phyloP scores from a whole-genome alignment of 2,888 invertebrate genomes.

The Trimorus sp. region DNA sequence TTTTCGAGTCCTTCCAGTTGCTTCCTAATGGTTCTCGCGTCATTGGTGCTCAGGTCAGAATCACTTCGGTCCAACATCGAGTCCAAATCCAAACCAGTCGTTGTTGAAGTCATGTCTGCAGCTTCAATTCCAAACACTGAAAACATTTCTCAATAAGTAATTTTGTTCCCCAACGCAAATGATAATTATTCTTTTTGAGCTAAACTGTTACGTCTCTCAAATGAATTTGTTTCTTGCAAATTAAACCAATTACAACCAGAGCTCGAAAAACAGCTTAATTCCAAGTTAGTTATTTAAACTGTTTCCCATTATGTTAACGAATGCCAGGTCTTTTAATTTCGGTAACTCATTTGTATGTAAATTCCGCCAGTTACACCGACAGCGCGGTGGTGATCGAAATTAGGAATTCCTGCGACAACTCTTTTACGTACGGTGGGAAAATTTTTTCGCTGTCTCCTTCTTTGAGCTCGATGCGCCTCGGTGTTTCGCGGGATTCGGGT shows the following conservation, averaged over 20 bases:
- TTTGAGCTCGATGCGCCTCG: constrained; percentile 77
- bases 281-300: too few relatives aligned
- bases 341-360: too few relatives aligned
- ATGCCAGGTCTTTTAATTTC: too few relatives aligned
- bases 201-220: too few relatives aligned
- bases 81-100: constrained; percentile 89
- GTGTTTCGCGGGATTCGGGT: constrained; percentile 75
- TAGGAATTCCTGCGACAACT: constrained; percentile 12
- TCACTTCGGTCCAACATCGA: constrained; percentile 91
- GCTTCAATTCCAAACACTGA: constrained; percentile 86
- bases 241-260: too few relatives aligned
- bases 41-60: constrained; percentile 89
- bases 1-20: constrained; percentile 92
- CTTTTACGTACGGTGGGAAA: constrained; percentile 76
- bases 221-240: too few relatives aligned
- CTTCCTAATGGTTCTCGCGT: constrained; percentile 89
- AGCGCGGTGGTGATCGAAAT: not conserved
- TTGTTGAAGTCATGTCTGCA: constrained; percentile 90
- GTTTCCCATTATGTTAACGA: too few relatives aligned
- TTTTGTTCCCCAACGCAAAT: not conserved
- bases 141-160: constrained; percentile 1
- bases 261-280: too few relatives aligned
- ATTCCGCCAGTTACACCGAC: too few relatives aligned
- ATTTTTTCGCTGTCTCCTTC: constrained; percentile 78
- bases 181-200: too few relatives aligned